phyloP scores from a whole-genome alignment of 2,888 invertebrate genomes.

The Alsophila aescularia region DNA sequence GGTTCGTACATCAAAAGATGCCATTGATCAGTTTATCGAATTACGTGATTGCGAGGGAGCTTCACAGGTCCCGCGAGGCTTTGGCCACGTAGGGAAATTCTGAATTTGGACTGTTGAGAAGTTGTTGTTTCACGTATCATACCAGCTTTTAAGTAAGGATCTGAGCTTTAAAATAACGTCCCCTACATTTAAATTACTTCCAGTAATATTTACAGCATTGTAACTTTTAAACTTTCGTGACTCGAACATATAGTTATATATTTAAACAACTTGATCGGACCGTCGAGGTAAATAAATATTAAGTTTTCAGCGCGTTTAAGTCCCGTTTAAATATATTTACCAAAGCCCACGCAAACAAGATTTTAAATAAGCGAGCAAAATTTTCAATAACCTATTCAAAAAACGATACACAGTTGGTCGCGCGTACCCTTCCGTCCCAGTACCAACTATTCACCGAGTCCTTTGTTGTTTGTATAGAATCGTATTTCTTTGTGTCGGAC shows the following conservation, averaged over 20 bases:
- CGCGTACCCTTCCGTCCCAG: background rate
- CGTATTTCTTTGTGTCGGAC: conserved; percentile 54
- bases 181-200: no score
- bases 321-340: no score
- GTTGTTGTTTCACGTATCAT: background rate
- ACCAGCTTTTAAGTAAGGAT: no score
- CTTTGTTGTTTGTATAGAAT: conserved; percentile 10
- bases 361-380: background rate
- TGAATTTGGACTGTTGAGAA: background rate
- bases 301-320: no score
- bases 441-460: background rate
- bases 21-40: conserved; percentile 60
- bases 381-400: background rate
- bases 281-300: no score
- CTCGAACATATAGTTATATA: no score
- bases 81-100: conserved; percentile 2
- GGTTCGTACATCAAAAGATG: conserved; percentile 58
- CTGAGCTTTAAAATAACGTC: no score
- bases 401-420: background rate
- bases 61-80: conserved; percentile 13
- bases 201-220: no score
- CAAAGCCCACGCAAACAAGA: background rate
- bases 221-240: no score
- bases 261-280: no score
- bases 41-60: conserved; percentile 52